Evolutionary conservation across 2,113 vertebrate species (phyloP).

Genomic region (Odocoileus hemionus): DNA sequence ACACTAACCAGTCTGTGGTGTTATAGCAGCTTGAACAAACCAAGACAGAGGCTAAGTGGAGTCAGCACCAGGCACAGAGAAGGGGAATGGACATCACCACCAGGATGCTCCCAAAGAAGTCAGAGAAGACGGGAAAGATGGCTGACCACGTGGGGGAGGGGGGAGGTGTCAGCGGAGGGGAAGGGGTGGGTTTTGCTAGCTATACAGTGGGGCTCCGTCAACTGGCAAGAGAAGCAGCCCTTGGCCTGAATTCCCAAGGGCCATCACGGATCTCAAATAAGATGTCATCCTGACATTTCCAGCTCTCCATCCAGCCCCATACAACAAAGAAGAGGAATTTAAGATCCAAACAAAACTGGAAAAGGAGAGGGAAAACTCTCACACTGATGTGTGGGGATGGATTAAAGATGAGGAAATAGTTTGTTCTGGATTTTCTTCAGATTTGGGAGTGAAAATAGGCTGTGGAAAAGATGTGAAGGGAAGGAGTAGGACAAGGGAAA

Average conservation of each 20-base stretch:
- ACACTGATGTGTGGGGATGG: rapidly evolving
- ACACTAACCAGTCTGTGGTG: background rate
- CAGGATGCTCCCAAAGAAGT: background rate
- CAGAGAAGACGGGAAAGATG: background rate
- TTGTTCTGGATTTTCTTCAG: background rate
- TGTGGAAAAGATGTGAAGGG: background rate
- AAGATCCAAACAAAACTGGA: background rate
- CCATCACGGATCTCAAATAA: background rate
- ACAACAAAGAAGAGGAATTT: background rate
- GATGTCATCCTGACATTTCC: background rate
- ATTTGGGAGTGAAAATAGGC: background rate
- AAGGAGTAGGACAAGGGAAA: background rate
- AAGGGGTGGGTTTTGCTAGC: background rate
- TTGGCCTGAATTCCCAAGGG: background rate
- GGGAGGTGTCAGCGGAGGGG: rapidly evolving
- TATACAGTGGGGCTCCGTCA: background rate
- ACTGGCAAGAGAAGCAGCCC: background rate
- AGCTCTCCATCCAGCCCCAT: background rate
- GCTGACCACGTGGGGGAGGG: too few species aligned
- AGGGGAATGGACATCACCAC: background rate
- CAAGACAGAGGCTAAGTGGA: background rate
- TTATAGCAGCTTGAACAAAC: background rate
- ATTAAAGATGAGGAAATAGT: background rate
- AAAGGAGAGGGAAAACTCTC: background rate
- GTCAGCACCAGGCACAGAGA: background rate